phyloP scores from a whole-genome alignment of 2,797 vertebrate genomes.

The Oophaga sylvatica region DNA sequence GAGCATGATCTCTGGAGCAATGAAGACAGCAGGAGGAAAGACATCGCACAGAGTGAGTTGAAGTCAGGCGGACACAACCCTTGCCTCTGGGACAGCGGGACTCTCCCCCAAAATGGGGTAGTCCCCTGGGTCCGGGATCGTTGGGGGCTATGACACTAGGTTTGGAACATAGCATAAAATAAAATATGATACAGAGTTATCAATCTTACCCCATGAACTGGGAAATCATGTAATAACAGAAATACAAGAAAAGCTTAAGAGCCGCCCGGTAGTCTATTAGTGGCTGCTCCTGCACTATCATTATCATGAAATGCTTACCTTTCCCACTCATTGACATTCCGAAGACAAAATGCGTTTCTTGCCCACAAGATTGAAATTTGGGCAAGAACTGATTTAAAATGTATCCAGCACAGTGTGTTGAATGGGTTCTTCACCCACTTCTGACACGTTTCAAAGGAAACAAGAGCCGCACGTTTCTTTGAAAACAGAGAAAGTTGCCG shows the following conservation, averaged over 20 bases:
- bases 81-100: too few species aligned
- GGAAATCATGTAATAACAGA: constrained; percentile 57
- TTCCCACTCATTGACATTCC: constrained; percentile 66
- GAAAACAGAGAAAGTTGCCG: constrained; percentile 55
- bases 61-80: too few species aligned
- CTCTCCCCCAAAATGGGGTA: too few species aligned
- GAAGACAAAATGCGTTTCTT: constrained; percentile 68
- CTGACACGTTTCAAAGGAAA: constrained; percentile 63
- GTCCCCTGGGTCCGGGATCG: too few species aligned
- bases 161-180: not conserved
- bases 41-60: too few species aligned
- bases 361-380: constrained; percentile 67
- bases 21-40: too few species aligned
- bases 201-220: constrained; percentile 46
- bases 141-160: not conserved
- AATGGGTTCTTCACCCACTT: constrained; percentile 66
- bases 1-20: too few species aligned
- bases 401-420: constrained; percentile 58
- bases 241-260: not conserved
- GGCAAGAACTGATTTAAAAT: constrained; percentile 66
- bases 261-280: constrained; percentile 60
- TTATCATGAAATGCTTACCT: constrained; percentile 55
- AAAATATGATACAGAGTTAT: constrained; percentile 38
- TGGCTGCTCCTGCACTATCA: constrained; percentile 35
- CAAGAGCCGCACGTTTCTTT: constrained; percentile 58